Evolutionary conservation across 2,888 invertebrate species (phyloP), one percentile per base, ranked within the genome.

Genomic region (Acrobasis repandana): DNA sequence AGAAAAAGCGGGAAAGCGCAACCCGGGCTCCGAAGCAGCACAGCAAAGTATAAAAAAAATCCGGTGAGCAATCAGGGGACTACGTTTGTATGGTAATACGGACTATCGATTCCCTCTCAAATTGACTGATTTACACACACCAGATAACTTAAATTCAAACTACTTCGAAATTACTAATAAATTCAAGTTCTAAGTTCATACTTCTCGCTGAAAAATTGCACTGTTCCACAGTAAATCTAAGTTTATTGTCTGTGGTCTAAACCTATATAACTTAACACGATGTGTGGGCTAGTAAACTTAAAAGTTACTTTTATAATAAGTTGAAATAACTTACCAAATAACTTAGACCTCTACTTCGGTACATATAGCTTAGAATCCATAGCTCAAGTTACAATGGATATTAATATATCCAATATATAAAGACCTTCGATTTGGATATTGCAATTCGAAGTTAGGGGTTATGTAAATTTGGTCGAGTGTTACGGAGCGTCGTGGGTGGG

Each of bases 401-500:
- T 1, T 9, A 33, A 43, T 2, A n/a, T 8, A 10, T 1, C 58
- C 62, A 64, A 34, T 51, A 48, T n/a, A 20, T 6, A 3, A 43
- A 48, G 61, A 61, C 16, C 64, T n/a, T 9, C 15, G 38, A 11
- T 51, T 54, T 10, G 16, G 14, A 48, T 15, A 8, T 20, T 6
- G 18, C 15, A 36, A 64, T 67, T 69, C 63, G 56, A 56, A 59
- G 64, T 58, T 56, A 68, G 62, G 67, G 74, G 60, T 73, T 74
- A 73, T 67, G 51, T 64, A 64, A 71, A 61, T 66, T 66, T 71
- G 74, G 70, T 56, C 49, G 51, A 48, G 60, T 67, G 68, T 65
- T 68, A 70, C 71, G 70, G 70, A 46, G 50, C 88, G 67, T 74
- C 85, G 88, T 90, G 90, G 90, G 90, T 90, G 90, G 90, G 83